These are phyloP conservation scores for Drosophila pandora DNA, from an alignment of 1,140 invertebrate species.

Conservation along the genomic window DNA sequence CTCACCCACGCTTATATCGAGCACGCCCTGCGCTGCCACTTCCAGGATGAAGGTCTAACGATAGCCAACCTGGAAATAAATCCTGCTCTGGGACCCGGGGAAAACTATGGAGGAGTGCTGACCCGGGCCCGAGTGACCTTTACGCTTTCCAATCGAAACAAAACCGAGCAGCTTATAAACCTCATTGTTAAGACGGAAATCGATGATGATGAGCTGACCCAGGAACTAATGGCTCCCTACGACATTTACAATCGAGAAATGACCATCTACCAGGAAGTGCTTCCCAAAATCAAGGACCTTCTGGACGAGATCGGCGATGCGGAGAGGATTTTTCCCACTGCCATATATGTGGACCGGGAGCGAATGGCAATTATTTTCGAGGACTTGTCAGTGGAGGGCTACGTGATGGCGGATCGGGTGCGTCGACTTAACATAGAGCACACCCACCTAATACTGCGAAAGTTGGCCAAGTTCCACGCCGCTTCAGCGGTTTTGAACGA, in stretches of 20 bases:
- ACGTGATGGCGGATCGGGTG: conserved; percentile 85
- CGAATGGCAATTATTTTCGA: conserved; percentile 74
- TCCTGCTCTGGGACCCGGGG: conserved; percentile 77
- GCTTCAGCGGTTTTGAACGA: conserved; percentile 83
- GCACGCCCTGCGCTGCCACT: conserved; percentile 55
- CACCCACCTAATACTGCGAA: conserved; percentile 84
- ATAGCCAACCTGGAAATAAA: conserved; percentile 54
- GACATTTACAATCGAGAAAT: conserved; percentile 81
- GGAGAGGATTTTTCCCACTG: conserved; percentile 66
- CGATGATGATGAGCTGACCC: conserved; percentile 69
- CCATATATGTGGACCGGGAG: conserved; percentile 68
- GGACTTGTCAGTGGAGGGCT: conserved; percentile 61
- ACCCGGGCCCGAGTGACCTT: conserved; percentile 54
- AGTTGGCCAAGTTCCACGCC: conserved; percentile 86
- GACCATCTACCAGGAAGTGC: conserved; percentile 71
- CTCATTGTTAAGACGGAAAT: conserved; percentile 73
- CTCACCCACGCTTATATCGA: conserved; percentile 68
- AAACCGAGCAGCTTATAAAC: conserved; percentile 15
- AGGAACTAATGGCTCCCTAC: conserved; percentile 70
- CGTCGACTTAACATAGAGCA: conserved; percentile 85
- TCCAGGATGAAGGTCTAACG: conserved; percentile 48
- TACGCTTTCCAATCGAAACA: conserved; percentile 10
- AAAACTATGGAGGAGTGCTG: conserved; percentile 78
- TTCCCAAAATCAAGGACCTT: conserved; percentile 68
- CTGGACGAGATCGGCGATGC: conserved; percentile 58